Evolutionary conservation across 1,140 invertebrate genomes (phyloP), one percentile per base, ranked within the genome.

Genomic region (Metaphire vulgaris): DNA sequence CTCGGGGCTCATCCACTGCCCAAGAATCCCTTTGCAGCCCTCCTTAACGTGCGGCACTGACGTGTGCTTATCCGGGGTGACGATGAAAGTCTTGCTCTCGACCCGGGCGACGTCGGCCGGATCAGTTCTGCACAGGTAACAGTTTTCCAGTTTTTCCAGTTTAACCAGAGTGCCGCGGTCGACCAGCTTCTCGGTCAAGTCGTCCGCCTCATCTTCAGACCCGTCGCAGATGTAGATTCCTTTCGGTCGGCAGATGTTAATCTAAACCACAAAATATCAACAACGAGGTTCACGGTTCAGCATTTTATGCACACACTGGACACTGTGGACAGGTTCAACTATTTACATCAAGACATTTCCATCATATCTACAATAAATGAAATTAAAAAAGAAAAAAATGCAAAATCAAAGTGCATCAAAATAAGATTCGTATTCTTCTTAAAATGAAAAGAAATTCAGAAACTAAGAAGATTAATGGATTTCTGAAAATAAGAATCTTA

Each of bases 81-180:
- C 93, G 82, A 99, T 99, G 87, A 96, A 97, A 0, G 98, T 99
- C 78, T 91, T 90, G 64, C 93, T 94, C 85, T 99, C 98, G 0
- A 99, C 97, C 33, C 98, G 89, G 0, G 98, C 97, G 1, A 99
- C 97, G 87, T 99, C 98, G 0, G 91, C 92, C 0, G 97, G 97
- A 87, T 99, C 97, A 0, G 97, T 99, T 81, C 91, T 90, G 0
- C 95, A 93, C 79, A 98, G 87, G 92, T 92, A 99, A 83, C 93
- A 85, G 79, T 85, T 85, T 72, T 85, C 84, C 77, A 85, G 84
- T 15, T 83, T 83, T 6, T 73, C 70, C 33, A 85, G 75, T 69
- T 78, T 79, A 1, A 65, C 73, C 34, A 77, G 72, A 14, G 73
- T 69, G 33, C 76, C 76, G n/a, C 76, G 73, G 0, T 67, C 56